Percentiles rank a stretch among this genome's conserved stretches.
Conservation (phyloP, 92 coral and sea anemone species). For the Meandrina meandrites region DNA sequence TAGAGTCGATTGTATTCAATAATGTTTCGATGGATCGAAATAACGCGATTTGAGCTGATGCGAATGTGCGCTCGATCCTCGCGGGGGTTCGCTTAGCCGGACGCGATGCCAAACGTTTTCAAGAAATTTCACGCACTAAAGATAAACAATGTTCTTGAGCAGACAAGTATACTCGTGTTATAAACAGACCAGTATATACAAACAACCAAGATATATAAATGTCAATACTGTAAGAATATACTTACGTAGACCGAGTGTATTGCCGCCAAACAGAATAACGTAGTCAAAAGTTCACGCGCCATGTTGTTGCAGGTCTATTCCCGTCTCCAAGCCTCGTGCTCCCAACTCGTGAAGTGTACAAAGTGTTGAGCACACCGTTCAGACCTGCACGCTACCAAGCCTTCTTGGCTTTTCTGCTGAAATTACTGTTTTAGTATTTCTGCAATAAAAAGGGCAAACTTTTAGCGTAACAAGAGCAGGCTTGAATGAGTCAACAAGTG, state of each 20-base stretch:
- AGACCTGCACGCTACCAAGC: background rate
- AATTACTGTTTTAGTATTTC: background rate
- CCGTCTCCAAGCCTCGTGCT: too few relatives aligned
- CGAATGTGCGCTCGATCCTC: background rate
- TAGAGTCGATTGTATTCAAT: background rate
- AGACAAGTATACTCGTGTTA: background rate
- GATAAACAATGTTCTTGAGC: background rate
- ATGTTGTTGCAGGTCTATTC: background rate
- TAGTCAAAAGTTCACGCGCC: background rate
- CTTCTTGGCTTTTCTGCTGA: background rate
- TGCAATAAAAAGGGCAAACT: too few relatives aligned
- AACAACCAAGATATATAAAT: background rate
- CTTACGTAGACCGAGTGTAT: slow-evolving; percentile 18
- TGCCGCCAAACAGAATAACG: background rate
- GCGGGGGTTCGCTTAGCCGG: background rate
- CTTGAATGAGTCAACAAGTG: too few relatives aligned
- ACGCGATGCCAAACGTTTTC: background rate
- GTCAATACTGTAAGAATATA: background rate
- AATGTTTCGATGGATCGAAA: background rate
- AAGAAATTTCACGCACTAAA: background rate
- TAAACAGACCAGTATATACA: background rate
- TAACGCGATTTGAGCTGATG: background rate
- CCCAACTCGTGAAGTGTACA: too few relatives aligned
- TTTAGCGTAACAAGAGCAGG: too few relatives aligned
- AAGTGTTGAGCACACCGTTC: background rate